Evolutionary conservation across 2,888 invertebrate species (phyloP), one percentile per base, ranked within the genome.

Genomic region (Podotricha telesiphe): DNA sequence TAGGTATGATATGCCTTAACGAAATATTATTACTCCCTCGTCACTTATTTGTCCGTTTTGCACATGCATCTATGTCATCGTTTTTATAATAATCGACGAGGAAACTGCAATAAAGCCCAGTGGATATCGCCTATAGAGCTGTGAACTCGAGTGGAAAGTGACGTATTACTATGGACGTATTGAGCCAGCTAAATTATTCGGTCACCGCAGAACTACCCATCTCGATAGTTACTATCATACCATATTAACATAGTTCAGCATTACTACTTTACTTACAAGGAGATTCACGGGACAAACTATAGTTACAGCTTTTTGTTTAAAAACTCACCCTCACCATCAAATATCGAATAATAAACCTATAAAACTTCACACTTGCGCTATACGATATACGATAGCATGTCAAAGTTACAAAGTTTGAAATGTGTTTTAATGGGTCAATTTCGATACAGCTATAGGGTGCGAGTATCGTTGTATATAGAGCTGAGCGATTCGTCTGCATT

Each of bases 141-240:
- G 34, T 58, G 69, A 58, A 56, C 42, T 65, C 66, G 62, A 68
- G 61, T 48, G 61, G 69, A 67, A 72, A 71, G 69, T 71, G 71
- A 59, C 65, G 48, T 67, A 65, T 53, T 63, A 69, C 65, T 63
- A 68, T 65, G 65, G 62, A 67, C 65, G 63, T 58, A 68, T 61
- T 67, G 71, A 69, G 64, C 56, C 48, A 51, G 62, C 53, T 64
- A 62, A 71, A 71, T 73, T 73, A 73, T 71, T 71, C 63, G 67
- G 53, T 62, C 65, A 67, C 73, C 62, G 50, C 68, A 68, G 68
- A 13, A 58, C 42, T 37, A 42, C 37, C 34, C 28, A 17, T 53
- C 20, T 34, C 28, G 34, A 55, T 55, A 20, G 15, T 20, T 20
- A 45, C 22, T 42, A 22, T 20, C 19, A 19, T 48, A 48, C 19